These are phyloP conservation scores for Manis javanica DNA, from an alignment of 2,797 vertebrate genomes.

Conservation along the genomic window DNA sequence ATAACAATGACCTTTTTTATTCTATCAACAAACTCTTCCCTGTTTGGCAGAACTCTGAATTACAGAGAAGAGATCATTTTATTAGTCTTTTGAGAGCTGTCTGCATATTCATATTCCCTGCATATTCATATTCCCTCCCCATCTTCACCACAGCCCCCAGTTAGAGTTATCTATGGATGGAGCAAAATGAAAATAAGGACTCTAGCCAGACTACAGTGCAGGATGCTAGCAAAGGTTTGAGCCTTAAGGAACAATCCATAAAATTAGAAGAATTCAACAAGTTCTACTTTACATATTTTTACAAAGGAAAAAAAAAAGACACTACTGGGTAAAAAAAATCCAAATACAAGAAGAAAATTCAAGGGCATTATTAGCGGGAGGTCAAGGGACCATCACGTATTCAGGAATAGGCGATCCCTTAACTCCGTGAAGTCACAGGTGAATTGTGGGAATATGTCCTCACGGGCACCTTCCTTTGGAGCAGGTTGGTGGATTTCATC, in stretches of 20 bases:
- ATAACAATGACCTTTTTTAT: not conserved
- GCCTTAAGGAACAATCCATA: not conserved
- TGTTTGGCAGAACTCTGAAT: not conserved
- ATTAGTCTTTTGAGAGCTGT: not conserved
- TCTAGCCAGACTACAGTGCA: not conserved
- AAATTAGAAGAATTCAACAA: not conserved
- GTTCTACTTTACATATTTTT: not conserved
- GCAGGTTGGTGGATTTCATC: not conserved
- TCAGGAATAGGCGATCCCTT: not conserved
- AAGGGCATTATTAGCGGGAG: not conserved
- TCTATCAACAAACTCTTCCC: not conserved
- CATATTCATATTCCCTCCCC: not conserved
- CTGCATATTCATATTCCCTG: not conserved
- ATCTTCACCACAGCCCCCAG: not conserved
- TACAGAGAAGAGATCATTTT: not conserved
- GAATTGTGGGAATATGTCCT: not conserved
- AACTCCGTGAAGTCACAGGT: not conserved
- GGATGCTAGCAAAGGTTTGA: not conserved
- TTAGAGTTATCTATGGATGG: not conserved
- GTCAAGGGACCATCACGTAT: not conserved
- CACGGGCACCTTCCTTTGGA: not conserved
- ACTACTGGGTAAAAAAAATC: not conserved
- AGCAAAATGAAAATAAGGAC: not conserved
- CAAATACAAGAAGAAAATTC: not conserved
- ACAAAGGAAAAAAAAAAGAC: not conserved